phyloP scores from a whole-genome alignment of 2,797 vertebrate species.

The Neomorphus geoffroyi region DNA sequence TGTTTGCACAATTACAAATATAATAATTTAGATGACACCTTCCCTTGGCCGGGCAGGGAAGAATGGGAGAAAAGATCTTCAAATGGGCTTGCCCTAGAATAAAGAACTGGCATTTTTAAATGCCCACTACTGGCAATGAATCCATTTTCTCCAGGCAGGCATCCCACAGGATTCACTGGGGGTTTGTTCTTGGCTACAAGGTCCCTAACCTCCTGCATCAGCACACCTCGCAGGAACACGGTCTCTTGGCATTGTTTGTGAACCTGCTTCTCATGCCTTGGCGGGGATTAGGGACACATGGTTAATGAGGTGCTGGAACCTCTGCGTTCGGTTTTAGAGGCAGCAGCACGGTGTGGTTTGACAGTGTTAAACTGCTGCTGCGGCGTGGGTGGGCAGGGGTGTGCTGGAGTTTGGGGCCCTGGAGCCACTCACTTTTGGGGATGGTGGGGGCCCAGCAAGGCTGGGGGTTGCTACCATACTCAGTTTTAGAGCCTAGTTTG shows the following conservation, averaged over 20 bases:
- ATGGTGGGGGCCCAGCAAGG: rapidly evolving
- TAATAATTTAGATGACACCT: background rate
- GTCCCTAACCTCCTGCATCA: rapidly evolving
- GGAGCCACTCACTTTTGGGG: rapidly evolving
- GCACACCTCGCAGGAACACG: background rate
- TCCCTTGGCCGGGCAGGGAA: background rate
- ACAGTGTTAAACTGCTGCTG: rapidly evolving
- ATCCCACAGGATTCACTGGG: background rate
- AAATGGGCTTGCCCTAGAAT: background rate
- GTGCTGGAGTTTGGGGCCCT: background rate
- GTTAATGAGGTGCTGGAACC: background rate
- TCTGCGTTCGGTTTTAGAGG: rapidly evolving
- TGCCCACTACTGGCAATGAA: background rate
- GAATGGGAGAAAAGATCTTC: background rate
- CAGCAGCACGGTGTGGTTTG: rapidly evolving
- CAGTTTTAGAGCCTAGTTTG: background rate
- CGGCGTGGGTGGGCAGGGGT: rapidly evolving
- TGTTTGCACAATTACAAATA: background rate
- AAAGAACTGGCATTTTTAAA: background rate
- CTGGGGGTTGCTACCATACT: background rate
- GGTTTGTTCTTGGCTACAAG: rapidly evolving
- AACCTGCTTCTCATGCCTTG: background rate
- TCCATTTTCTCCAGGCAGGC: background rate
- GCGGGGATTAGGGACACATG: rapidly evolving
- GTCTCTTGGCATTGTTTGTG: background rate